Conservation (phyloP, 2,113 vertebrate species). For the Lycaon pictus region DNA sequence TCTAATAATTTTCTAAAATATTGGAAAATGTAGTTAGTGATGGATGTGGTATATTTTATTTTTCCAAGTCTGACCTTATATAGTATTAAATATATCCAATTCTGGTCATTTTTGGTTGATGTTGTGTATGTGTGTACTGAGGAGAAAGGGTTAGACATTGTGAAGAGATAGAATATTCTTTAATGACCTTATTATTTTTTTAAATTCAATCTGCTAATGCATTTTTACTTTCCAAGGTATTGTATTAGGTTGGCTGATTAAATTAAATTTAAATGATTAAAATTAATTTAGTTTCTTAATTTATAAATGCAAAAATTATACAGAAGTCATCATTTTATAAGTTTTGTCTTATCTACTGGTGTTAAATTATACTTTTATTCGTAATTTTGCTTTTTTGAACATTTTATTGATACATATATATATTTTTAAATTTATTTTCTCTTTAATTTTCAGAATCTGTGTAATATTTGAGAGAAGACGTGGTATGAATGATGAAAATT, state of each 20-base stretch:
- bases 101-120: background rate
- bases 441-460: background rate
- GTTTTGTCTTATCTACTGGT: background rate
- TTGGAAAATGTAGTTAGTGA: background rate
- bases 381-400: background rate
- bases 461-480: background rate
- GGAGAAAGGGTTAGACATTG: background rate
- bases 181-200: constrained; percentile 3
- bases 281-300: background rate
- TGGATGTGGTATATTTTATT: background rate
- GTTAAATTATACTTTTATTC: background rate
- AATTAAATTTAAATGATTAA: background rate
- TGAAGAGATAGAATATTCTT: background rate
- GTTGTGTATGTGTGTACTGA: background rate
- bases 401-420: background rate
- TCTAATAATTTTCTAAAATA: background rate
- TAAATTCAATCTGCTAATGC: background rate
- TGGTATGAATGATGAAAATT: background rate
- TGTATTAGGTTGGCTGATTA: background rate
- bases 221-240: background rate
- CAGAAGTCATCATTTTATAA: background rate
- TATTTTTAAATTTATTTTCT: background rate
- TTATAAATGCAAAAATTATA: background rate
- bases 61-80: background rate
- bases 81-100: background rate